Evolutionary conservation across 2,888 invertebrate species (phyloP), one percentile per base, ranked within the genome.

Genomic region (Plagodis pulveraria): DNA sequence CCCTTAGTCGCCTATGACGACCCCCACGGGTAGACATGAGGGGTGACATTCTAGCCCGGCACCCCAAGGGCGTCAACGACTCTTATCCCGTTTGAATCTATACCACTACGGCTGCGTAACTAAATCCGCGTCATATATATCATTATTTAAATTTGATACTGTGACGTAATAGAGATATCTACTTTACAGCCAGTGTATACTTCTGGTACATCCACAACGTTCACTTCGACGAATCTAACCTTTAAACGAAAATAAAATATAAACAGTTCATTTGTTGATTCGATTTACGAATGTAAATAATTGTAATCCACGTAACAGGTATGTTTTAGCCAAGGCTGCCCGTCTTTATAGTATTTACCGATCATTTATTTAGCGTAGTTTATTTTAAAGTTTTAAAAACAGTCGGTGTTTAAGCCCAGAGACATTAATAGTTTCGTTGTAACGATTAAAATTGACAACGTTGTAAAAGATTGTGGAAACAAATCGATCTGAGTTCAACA

Each of bases 211-310:
- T 36, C 22, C 33, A 42, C 42, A 42, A 47, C 4, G 40, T 41
- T 47, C 44, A 55, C 41, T 53, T 45, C 50, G 38, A 4, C 55
- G 45, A 62, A 59, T 54, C 35, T 50, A 59, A 50, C 64, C 58
- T 58, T 61, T 43, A 78, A 77, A 80, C 80, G 76, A 70, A 71
- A 66, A 70, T 74, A 74, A 73, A 78, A 84, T 88, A 89, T 83
- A 88, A 87, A 87, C 87, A 59, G 51, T 64, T 71, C 72, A 77
- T 80, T 78, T 79, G 80, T 83, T 79, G 71, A 76, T 74, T 65
- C 76, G 76, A 86, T 88, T 86, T 84, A 87, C 83, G 82, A 78
- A 74, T 78, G 81, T 86, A 86, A 86, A 89, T 88, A 84, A 83
- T 81, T 84, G 81, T 80, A 77, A 83, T 78, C 68, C 66, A 57